Evolutionary conservation across 2,113 vertebrate species (phyloP).

Genomic region (Turnix velox): DNA sequence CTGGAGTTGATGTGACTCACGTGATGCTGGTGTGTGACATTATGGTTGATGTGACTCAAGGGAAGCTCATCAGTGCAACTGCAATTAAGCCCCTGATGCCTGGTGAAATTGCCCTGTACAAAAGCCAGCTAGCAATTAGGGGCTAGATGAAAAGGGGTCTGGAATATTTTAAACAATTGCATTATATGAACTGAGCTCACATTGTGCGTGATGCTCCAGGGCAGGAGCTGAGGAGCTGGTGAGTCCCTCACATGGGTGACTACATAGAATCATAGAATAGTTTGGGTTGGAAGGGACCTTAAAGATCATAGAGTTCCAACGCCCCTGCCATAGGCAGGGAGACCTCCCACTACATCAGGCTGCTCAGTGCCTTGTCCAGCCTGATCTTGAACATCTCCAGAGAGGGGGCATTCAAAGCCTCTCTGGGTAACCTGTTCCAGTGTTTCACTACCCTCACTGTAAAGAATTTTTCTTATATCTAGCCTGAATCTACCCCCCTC

Average conservation of each 20-base stretch:
- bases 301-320: too few species aligned
- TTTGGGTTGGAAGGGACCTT: too few species aligned
- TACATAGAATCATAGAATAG: too few species aligned
- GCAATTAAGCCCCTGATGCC: not conserved
- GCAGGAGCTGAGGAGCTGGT: accelerated
- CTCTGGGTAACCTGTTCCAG: too few species aligned
- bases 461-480: too few species aligned
- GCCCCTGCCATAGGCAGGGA: too few species aligned
- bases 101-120: not conserved
- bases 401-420: too few species aligned
- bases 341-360: too few species aligned
- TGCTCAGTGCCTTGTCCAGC: too few species aligned
- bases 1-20: not conserved
- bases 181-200: accelerated
- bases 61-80: not conserved
- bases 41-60: not conserved
- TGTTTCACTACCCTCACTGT: too few species aligned
- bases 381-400: too few species aligned
- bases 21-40: not conserved
- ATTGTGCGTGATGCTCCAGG: accelerated
- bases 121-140: not conserved
- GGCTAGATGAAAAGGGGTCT: not conserved
- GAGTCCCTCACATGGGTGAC: accelerated
- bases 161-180: not conserved
- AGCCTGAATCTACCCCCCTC: too few species aligned